A percentile compares a stretch with the other conserved stretches of the same genome.
phyloP scores from a whole-genome alignment of 2,113 vertebrate species.

The Hippocampus zosterae region DNA sequence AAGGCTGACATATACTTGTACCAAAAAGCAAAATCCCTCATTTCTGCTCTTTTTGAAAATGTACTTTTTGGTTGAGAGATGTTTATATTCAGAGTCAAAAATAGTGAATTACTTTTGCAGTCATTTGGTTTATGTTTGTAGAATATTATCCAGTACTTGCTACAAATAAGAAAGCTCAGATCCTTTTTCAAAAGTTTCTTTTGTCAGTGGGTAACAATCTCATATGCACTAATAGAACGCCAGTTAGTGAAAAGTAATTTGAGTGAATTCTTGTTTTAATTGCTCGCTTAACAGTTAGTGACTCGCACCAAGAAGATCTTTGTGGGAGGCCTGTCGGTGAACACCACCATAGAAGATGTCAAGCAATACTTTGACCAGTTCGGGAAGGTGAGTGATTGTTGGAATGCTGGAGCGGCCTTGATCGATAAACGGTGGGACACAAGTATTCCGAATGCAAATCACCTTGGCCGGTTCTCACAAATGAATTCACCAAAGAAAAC shows the following conservation, averaged over 20 bases:
- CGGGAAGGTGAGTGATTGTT: slow-evolving; percentile 83
- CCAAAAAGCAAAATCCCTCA: background rate
- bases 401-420: background rate
- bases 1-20: background rate
- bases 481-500: slow-evolving; percentile 27
- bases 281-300: slow-evolving; percentile 84
- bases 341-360: slow-evolving; percentile 97
- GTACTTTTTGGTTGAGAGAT: background rate
- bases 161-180: background rate
- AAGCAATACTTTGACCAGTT: slow-evolving; percentile 99
- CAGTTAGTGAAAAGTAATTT: background rate
- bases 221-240: background rate
- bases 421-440: background rate
- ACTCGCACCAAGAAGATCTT: slow-evolving; percentile 99
- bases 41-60: background rate
- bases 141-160: too few relatives aligned
- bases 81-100: background rate
- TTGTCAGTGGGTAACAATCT: background rate
- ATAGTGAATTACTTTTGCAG: background rate
- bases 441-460: background rate
- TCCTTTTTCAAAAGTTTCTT: background rate
- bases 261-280: slow-evolving; percentile 5
- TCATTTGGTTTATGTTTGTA: background rate
- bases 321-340: slow-evolving; percentile 95
- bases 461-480: slow-evolving; percentile 12